These are phyloP conservation scores for Cinclus cinclus DNA, from an alignment of 2,113 vertebrate species.

Conservation along the genomic window DNA sequence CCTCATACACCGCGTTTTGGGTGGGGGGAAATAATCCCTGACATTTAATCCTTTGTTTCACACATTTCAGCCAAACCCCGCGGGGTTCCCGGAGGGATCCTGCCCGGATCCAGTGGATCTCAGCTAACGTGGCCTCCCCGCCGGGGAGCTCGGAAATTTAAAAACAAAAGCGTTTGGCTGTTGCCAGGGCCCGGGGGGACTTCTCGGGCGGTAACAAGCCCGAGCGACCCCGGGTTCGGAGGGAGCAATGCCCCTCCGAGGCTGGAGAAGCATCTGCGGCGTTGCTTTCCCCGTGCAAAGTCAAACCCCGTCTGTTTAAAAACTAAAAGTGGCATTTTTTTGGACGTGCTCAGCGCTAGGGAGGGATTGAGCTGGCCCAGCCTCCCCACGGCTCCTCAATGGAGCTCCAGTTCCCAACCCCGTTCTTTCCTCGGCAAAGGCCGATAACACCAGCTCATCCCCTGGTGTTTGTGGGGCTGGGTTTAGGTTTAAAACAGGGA, in stretches of 20 bases:
- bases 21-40: neutral
- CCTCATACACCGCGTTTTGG: accelerated
- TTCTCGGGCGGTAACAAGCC: neutral
- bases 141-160: neutral
- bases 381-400: neutral
- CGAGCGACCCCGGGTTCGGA: neutral
- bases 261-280: neutral
- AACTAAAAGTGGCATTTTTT: neutral
- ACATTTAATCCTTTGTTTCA: neutral
- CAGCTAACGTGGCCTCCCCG: constrained; percentile 5
- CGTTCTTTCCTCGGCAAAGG: neutral
- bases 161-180: neutral
- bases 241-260: neutral
- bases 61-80: neutral
- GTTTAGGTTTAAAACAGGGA: neutral
- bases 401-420: neutral
- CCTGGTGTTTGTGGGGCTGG: neutral
- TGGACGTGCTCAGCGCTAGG: accelerated
- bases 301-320: neutral
- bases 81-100: neutral
- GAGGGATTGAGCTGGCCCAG: neutral
- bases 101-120: neutral
- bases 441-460: neutral
- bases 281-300: neutral
- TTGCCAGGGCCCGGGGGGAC: neutral